phyloP scores from a whole-genome alignment of 2,888 invertebrate genomes.

The Tolmerus cingulatus region DNA sequence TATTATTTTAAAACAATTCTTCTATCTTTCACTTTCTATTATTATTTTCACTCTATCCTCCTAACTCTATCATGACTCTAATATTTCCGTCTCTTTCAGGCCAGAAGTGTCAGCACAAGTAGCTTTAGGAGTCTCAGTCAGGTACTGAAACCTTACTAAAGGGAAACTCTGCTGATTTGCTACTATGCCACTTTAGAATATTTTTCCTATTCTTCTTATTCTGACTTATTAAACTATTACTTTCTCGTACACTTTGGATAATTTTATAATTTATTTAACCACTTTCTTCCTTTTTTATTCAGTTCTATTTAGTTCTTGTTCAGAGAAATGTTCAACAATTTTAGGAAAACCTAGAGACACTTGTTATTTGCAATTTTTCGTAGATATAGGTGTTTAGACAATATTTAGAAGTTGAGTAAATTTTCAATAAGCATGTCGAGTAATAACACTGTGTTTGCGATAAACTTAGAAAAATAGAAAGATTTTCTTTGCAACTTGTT shows the following conservation, averaged over 20 bases:
- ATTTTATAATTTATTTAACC: slow-evolving; percentile 42
- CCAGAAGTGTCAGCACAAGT: slow-evolving; percentile 88
- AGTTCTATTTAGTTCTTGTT: slow-evolving; percentile 20
- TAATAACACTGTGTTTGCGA: background rate
- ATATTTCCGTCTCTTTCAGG: slow-evolving; percentile 70
- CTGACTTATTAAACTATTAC: slow-evolving; percentile 30
- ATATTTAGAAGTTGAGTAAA: background rate
- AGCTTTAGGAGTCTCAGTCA: slow-evolving; percentile 90
- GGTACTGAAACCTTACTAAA: slow-evolving; percentile 66
- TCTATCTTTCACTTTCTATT: slow-evolving; percentile 23
- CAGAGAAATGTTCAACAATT: slow-evolving; percentile 45
- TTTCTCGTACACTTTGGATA: background rate
- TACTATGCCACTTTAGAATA: slow-evolving; percentile 46
- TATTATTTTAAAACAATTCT: background rate
- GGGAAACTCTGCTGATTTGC: slow-evolving; percentile 26
- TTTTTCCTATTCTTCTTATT: slow-evolving; percentile 51
- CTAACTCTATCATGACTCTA: slow-evolving; percentile 52
- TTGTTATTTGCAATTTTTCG: slow-evolving; percentile 14
- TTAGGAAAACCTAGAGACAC: slow-evolving; percentile 22
- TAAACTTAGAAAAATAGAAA: background rate
- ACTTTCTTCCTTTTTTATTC: slow-evolving; percentile 44
- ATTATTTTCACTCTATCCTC: slow-evolving; percentile 24
- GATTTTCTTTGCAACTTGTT: background rate
- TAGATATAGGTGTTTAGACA: background rate
- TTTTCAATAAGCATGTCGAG: slow-evolving; percentile 14